Evolutionary conservation across 2,888 invertebrate species (phyloP).

Genomic region (Clunio marinus): DNA sequence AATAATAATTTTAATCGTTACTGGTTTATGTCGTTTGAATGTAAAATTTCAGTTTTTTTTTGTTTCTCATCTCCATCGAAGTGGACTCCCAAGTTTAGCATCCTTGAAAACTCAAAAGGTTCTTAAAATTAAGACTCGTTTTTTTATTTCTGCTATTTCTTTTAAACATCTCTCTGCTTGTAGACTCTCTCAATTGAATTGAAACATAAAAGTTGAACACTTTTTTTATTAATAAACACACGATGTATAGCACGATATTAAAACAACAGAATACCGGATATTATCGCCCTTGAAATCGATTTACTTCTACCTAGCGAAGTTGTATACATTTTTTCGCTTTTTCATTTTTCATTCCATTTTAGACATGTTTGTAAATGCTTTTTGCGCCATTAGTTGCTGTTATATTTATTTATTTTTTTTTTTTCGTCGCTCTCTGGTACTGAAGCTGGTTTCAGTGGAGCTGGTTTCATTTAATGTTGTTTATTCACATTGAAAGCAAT

Average conservation of each 20-base stretch:
- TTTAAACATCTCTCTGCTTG: not conserved
- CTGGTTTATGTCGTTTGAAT: too few relatives aligned
- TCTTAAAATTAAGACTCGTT: not conserved
- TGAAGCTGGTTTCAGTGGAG: too few relatives aligned
- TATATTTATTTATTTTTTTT: too few relatives aligned
- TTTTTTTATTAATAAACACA: not conserved
- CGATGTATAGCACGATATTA: slow-evolving; percentile 17
- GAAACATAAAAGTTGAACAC: not conserved
- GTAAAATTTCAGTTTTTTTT: too few relatives aligned
- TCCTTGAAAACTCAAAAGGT: too few relatives aligned
- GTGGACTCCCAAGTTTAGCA: too few relatives aligned
- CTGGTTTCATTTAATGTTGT: not conserved
- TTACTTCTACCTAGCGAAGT: slow-evolving; percentile 34
- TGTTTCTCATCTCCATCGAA: too few relatives aligned
- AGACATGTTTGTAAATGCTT: slow-evolving; percentile 30
- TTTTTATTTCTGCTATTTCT: not conserved
- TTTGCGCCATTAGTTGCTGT: not conserved
- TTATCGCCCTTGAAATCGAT: slow-evolving; percentile 38
- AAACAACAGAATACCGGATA: slow-evolving; percentile 39
- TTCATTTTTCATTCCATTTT: slow-evolving; percentile 28
- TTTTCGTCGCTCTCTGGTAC: not conserved
- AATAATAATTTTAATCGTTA: too few relatives aligned
- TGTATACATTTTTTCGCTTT: slow-evolving; percentile 19
- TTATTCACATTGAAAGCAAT: not conserved
- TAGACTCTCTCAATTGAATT: not conserved